These are phyloP conservation scores for Hassar affinis DNA, from an alignment of 2,113 vertebrate species.

Conservation along the genomic window DNA sequence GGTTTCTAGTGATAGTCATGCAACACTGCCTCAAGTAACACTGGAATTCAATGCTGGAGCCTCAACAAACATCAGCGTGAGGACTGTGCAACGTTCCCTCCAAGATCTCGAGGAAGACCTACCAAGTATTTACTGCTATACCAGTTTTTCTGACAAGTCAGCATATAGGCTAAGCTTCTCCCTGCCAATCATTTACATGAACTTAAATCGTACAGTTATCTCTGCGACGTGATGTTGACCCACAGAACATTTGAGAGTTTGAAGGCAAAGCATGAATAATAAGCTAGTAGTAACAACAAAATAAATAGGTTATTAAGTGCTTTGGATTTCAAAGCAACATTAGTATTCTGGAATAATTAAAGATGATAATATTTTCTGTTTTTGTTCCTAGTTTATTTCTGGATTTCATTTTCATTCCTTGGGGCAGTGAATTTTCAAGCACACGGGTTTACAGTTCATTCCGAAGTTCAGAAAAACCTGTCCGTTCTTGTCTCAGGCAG, in stretches of 20 bases:
- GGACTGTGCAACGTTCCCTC: no score
- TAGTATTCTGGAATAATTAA: background rate
- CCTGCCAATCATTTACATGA: background rate
- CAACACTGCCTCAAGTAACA: no score
- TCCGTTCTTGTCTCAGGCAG: background rate
- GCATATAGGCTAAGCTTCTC: background rate
- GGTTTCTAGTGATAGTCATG: no score
- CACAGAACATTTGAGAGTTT: background rate
- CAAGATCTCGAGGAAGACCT: no score
- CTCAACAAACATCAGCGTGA: no score
- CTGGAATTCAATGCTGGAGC: no score
- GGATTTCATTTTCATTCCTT: background rate
- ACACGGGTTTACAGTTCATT: background rate
- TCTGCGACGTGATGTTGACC: background rate
- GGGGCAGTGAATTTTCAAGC: background rate
- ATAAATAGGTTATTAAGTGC: background rate
- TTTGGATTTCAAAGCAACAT: background rate
- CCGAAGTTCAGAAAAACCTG: background rate
- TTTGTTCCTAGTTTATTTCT: background rate
- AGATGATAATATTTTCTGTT: background rate
- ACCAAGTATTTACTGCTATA: no score
- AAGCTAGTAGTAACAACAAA: background rate
- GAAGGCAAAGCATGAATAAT: background rate
- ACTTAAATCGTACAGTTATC: background rate
- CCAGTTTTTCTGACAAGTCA: no score